Base-by-base conservation (phyloP, 2,113 vertebrate species). In the Morone saxatilis region DNA sequence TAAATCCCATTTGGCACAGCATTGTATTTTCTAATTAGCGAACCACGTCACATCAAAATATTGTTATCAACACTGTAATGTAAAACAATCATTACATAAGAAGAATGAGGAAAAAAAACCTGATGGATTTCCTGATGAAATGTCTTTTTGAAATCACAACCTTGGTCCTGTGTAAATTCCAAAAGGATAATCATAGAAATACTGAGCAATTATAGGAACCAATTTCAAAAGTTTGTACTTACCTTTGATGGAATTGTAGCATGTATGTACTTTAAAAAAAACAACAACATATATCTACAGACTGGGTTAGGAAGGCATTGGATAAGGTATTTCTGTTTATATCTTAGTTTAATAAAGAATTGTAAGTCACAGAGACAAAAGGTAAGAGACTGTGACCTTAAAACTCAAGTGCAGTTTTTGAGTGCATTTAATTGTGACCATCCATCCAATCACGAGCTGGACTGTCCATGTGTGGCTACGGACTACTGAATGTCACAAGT, bases 401-500 rank as follows among this genome's bases (percentile, higher is more conserved):
- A 69, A 76, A 66, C 17, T 76, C 2, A 62, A 77, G 22, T 50
- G 36, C 22, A 71, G 71, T 71, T 66, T 76, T 72, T 60, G 2
- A 48, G 41, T 78, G 65, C 20, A 77, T 85, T 83, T 68, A 81
- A 80, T 53, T 41, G 36, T 62, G 41, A 65, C 13, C 71, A 73
- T 53, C 53, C 41, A 86, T 78, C 19, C 4, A 80, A 66, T 9
- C 51, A 48, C 2, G 4, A 47, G 40, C 79, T 85, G 67, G 45
- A 80, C 47, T 61, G 48, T 83, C 45, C 59, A 36, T 47, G 20
- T 80, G 69, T 81, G 72, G 45, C 76, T 71, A 81, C 47, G 73
- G 61, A 88, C 68, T 38, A 22, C 14, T 86, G 71, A 83, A 89
- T 89, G 78, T 82, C 71, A 66, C 51, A n/a, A 54, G 19, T 78